Evolutionary conservation across 2,797 vertebrate species (phyloP), one percentile per base, ranked within the genome.

Genomic region (Octomys mimax): DNA sequence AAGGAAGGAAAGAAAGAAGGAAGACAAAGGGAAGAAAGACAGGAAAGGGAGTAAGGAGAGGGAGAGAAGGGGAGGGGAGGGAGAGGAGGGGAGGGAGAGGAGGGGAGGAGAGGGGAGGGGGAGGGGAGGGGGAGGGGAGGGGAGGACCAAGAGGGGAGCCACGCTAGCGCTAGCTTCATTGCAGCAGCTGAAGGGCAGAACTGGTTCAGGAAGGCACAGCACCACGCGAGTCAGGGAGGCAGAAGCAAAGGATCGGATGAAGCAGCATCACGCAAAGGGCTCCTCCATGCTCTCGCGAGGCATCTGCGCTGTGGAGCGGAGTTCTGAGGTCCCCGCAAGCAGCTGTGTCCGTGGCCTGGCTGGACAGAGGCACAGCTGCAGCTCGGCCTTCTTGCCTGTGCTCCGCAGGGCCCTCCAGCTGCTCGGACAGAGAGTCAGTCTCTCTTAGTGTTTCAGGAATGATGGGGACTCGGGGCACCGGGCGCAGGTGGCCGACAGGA

Each of bases 201-300:
- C 24, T 61, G 36, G 28, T 36, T 91, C 52, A 80, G 28, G 39
- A 89, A 89, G 52, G 68, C 8, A 83, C 61, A 59, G 75, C 1
- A 70, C 57, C 52, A 36, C 31, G 78, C 36, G 59, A 75, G 57
- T 68, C 68, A 61, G 28, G 42, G 57, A 93, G 22, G 42, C 42
- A 92, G 87, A 95, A 59, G 73, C 36, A 83, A 85, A 86, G 39
- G 13, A 77, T 77, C 19, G 61, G 22, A 79, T 62, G 61, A 78
- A 94, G 83, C 71, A 83, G 61, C 54, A 61, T 86, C 26, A 88
- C 89, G 61, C 52, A 22, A 78, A 87, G 79, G 2, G 54, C 2
- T 46, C 68, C 24, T 6, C 54, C 54, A 3, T 4, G 12, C 21
- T 71, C 9, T 87, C 78, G 39, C 12, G 79, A 92, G 49, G 5